Conservation (phyloP, 1,140 invertebrate genomes). For the Zelostemma sp. region DNA sequence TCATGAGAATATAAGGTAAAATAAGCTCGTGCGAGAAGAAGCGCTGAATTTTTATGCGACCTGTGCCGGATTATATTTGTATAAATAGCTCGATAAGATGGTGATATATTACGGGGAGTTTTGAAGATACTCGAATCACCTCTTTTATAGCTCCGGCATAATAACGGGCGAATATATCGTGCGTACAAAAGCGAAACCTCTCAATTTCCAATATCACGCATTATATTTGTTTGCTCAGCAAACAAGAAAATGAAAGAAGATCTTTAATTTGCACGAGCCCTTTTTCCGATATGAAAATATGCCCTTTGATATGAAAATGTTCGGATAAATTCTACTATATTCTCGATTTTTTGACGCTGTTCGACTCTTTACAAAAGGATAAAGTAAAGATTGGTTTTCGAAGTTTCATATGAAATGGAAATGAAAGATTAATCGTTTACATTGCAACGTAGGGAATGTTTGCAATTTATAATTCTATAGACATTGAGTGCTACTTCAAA, state of each 20-base stretch:
- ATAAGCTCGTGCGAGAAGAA: not conserved
- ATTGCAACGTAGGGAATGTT: too few relatives aligned
- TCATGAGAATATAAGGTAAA: too few relatives aligned
- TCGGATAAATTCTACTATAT: too few relatives aligned
- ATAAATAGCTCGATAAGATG: constrained; percentile 3
- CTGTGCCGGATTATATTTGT: not conserved
- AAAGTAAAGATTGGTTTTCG: too few relatives aligned
- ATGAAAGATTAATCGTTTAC: too few relatives aligned
- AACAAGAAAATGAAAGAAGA: not conserved
- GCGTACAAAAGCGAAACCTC: not conserved
- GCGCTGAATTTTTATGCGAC: not conserved
- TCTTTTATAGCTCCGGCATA: not conserved
- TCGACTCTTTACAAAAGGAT: too few relatives aligned
- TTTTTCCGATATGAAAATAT: too few relatives aligned
- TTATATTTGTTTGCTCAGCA: not conserved
- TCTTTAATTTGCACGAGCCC: not conserved
- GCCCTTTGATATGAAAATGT: too few relatives aligned
- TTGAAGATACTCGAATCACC: not conserved
- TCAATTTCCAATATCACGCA: not conserved
- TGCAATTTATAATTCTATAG: too few relatives aligned
- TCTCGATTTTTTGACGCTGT: too few relatives aligned
- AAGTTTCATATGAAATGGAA: too few relatives aligned
- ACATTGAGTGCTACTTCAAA: too few relatives aligned
- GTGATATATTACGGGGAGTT: not conserved
- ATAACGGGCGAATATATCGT: constrained; percentile 1